phyloP scores from a whole-genome alignment of 2,888 invertebrate genomes.

The Rotaria sp. region DNA sequence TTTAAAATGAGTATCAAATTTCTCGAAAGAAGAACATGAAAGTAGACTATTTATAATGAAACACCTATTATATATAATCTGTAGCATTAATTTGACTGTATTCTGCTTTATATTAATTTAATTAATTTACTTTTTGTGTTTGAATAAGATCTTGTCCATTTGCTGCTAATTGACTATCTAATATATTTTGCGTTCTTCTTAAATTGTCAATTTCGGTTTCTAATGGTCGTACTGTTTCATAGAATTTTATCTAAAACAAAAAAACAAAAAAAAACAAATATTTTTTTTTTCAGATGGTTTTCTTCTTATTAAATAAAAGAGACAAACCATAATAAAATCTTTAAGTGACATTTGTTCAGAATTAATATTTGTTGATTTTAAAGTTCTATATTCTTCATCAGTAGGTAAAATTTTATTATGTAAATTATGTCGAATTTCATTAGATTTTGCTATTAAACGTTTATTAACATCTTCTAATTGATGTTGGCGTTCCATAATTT shows the following conservation, averaged over 20 bases:
- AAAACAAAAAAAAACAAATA: too few species aligned
- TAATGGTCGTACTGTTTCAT: slow-evolving; percentile 48
- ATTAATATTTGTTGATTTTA: slow-evolving; percentile 44
- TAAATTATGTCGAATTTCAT: slow-evolving; percentile 49
- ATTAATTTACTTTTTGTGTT: slow-evolving; percentile 11
- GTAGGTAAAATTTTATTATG: slow-evolving; percentile 48
- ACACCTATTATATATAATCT: too few species aligned
- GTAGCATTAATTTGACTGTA: too few species aligned
- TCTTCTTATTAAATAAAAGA: background rate
- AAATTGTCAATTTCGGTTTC: slow-evolving; percentile 49
- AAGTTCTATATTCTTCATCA: slow-evolving; percentile 50
- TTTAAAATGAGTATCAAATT: too few species aligned
- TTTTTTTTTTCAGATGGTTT: too few species aligned
- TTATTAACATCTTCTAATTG: slow-evolving; percentile 53
- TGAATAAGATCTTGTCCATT: background rate
- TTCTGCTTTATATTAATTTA: too few species aligned
- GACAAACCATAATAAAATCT: slow-evolving; percentile 52
- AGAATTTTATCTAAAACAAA: slow-evolving; percentile 47
- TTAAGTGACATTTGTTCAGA: slow-evolving; percentile 51
- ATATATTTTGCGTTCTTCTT: slow-evolving; percentile 44
- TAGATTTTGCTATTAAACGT: slow-evolving; percentile 50
- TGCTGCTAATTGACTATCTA: slow-evolving; percentile 42
- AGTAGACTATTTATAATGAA: too few species aligned
- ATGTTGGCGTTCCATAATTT: slow-evolving; percentile 49
- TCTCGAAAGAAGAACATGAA: too few species aligned